These are phyloP conservation scores for Latheticus oryzae DNA, from an alignment of 2,888 invertebrate species.

Conservation along the genomic window DNA sequence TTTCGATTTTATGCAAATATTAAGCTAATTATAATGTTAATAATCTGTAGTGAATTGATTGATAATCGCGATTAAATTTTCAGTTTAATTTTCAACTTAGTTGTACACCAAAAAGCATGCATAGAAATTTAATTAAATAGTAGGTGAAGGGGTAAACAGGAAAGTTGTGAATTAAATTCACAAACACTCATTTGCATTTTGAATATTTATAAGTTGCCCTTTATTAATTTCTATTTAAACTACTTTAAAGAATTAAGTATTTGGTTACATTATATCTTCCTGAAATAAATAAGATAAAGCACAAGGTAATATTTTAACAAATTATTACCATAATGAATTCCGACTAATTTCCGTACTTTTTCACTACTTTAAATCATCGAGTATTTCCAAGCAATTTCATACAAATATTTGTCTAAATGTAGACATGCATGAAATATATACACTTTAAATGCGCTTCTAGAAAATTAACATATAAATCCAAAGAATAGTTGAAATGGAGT, in stretches of 20 bases:
- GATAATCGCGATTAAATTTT: constrained; percentile 38
- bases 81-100: constrained; percentile 32
- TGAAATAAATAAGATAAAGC: constrained; percentile 17
- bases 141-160: constrained; percentile 47
- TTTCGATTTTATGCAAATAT: constrained; percentile 31
- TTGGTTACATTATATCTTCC: constrained; percentile 29
- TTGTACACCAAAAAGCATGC: constrained; percentile 42
- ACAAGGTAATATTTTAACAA: constrained; percentile 19
- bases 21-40: constrained; percentile 35
- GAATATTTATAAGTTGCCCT: constrained; percentile 50
- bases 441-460: constrained; percentile 27
- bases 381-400: no score
- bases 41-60: constrained; percentile 32
- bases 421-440: constrained; percentile 31
- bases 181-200: constrained; percentile 50
- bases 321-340: constrained; percentile 29
- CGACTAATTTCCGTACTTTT: no score
- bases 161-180: constrained; percentile 51
- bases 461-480: constrained; percentile 37
- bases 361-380: no score
- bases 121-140: constrained; percentile 50
- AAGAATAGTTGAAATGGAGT: constrained; percentile 32
- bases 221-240: constrained; percentile 50
- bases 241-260: constrained; percentile 44
- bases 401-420: no score